Percentiles rank a stretch among this genome's conserved stretches.
Conservation (phyloP, 2,113 vertebrate genomes). For the Stomatorhinus ivindoensis region DNA sequence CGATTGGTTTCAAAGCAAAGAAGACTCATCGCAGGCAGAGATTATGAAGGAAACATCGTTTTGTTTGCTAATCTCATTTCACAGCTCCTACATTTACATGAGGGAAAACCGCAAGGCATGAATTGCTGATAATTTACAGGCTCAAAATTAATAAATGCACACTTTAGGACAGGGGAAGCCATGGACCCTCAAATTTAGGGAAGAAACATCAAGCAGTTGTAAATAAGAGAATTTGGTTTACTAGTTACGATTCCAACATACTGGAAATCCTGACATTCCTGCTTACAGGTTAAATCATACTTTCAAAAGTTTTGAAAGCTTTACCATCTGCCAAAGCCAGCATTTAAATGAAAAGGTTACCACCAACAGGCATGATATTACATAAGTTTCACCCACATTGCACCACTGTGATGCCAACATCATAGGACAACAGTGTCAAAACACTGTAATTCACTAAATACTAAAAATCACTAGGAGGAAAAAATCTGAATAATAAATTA, state of each 20-base stretch:
- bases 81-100: background rate
- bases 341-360: background rate
- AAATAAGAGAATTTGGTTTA: background rate
- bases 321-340: background rate
- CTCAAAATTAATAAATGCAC: background rate
- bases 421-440: constrained; percentile 6
- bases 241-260: background rate
- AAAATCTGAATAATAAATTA: background rate
- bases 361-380: constrained; percentile 5
- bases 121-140: background rate
- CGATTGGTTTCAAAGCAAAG: background rate
- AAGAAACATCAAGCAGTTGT: background rate
- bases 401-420: background rate
- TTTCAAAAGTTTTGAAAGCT: background rate
- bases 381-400: background rate
- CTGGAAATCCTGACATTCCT: background rate
- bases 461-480: background rate
- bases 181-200: background rate
- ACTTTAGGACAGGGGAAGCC: background rate
- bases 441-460: background rate
- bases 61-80: background rate
- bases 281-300: background rate
- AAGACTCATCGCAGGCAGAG: background rate
- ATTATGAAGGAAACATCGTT: background rate
- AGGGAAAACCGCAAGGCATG: background rate